Percentiles rank a stretch among this genome's conserved stretches.
Conservation (phyloP, 2,797 vertebrate species). For the Chaenodraco wilsoni region DNA sequence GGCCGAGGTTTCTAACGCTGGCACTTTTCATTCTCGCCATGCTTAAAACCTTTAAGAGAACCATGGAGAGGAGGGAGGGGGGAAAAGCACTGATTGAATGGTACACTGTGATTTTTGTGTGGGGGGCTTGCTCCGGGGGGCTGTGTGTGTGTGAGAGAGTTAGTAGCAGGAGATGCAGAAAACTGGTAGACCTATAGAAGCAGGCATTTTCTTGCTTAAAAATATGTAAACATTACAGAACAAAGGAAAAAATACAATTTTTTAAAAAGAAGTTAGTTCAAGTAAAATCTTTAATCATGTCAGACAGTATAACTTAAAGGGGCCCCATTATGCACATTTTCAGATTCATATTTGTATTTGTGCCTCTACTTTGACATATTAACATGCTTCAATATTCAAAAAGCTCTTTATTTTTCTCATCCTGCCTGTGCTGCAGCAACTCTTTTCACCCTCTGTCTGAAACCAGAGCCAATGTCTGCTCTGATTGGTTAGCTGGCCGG, state of each 20-base stretch:
- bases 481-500: no score
- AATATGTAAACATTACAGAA: neutral
- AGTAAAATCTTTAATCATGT: neutral
- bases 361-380: no score
- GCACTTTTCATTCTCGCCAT: conserved; percentile 84
- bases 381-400: no score
- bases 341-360: no score
- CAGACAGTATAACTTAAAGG: no score
- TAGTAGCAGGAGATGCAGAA: conserved; percentile 15
- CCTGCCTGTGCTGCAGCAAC: no score
- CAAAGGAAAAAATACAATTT: neutral
- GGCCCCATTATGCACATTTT: no score
- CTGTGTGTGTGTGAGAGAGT: conserved; percentile 8
- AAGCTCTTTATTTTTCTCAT: no score
- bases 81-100: conserved; percentile 79
- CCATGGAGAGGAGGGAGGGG: conserved; percentile 72
- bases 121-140: conserved; percentile 66
- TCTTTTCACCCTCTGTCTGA: no score
- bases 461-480: no score
- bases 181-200: conserved; percentile 5
- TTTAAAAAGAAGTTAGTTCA: neutral
- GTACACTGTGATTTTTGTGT: conserved; percentile 83
- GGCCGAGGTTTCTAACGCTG: conserved; percentile 87
- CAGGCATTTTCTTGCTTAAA: conserved; percentile 14
- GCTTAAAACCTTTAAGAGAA: conserved; percentile 84